Evolutionary conservation across 2,113 vertebrate genomes (phyloP), one percentile per base, ranked within the genome.

Genomic region (Anarrhichthys ocellatus): DNA sequence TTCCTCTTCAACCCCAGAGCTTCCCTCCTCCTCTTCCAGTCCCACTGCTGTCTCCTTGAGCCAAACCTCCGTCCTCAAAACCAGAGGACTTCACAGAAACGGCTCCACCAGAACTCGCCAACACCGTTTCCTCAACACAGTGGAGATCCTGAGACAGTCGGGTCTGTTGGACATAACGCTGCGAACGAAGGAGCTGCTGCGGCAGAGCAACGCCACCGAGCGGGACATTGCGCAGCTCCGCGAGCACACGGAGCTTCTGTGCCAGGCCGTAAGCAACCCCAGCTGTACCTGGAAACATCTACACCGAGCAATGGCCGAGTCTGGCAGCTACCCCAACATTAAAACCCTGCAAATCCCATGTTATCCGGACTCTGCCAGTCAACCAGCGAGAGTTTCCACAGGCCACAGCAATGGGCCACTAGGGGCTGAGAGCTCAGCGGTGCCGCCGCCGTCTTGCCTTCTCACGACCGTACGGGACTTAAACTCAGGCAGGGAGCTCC

Each of bases 91-190:
- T 40, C 61, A 69, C 40, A 74, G 64, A 76, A 80, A 84, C 29
- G 0, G 36, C 63, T 74, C 42, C 18, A 48, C 52, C 9, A 85
- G 50, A 24, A 34, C 59, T 34, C 91, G 72, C 64, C 90, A 93
- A 24, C 87, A 77, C 32, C 94, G 93, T 27, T 95, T 96, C 84
- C 88, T 89, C 48, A 95, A 95, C 89, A 95, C 94, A 0, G 72
- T 92, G 50, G 88, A 94, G 68, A 90, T 94, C 81, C 92, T 95
- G 59, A 85, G 80, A 52, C 93, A 94, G 20, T 95, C 94, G 0
- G 94, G 95, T 15, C 86, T 96, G 72, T 65, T 95, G 79, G 93
- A 93, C 86, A 93, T 95, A 52, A 94, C 95, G 0, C 67, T 95
- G 81, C 87, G 79, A 69, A 95, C 94, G 2, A 93, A 94, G 63